These are phyloP conservation scores for Neomonachus schauinslandi DNA, from an alignment of 2,113 vertebrate species.

Conservation along the genomic window DNA sequence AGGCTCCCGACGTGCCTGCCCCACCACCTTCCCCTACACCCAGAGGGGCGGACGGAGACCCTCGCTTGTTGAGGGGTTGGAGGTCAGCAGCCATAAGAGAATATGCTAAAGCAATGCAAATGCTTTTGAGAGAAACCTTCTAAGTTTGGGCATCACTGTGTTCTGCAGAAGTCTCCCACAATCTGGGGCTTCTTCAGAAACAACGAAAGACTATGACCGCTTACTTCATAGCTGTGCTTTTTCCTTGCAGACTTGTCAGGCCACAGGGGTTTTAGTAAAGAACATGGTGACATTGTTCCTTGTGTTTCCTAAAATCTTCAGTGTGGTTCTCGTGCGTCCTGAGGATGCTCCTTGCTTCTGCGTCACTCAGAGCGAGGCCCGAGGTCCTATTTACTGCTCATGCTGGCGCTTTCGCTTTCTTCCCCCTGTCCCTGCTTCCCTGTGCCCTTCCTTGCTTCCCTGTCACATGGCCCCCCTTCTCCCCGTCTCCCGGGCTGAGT, in stretches of 20 bases:
- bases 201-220: not conserved
- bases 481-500: not conserved
- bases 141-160: not conserved
- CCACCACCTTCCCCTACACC: accelerated
- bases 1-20: not conserved
- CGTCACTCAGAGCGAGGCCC: not conserved
- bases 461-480: not conserved
- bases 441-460: not conserved
- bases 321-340: not conserved
- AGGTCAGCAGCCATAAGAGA: not conserved
- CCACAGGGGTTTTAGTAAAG: not conserved
- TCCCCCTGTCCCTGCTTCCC: not conserved
- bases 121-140: not conserved
- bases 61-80: not conserved
- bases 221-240: not conserved
- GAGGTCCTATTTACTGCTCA: not conserved
- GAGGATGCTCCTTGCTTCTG: not conserved
- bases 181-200: not conserved
- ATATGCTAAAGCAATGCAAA: not conserved
- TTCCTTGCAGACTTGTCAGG: not conserved
- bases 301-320: not conserved
- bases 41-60: accelerated
- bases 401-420: not conserved
- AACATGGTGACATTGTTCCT: not conserved
- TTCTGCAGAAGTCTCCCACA: not conserved